Percentiles rank a stretch among this genome's conserved stretches.
Conservation (phyloP, 2,797 vertebrate species). For the Malacoctenus gilli region DNA sequence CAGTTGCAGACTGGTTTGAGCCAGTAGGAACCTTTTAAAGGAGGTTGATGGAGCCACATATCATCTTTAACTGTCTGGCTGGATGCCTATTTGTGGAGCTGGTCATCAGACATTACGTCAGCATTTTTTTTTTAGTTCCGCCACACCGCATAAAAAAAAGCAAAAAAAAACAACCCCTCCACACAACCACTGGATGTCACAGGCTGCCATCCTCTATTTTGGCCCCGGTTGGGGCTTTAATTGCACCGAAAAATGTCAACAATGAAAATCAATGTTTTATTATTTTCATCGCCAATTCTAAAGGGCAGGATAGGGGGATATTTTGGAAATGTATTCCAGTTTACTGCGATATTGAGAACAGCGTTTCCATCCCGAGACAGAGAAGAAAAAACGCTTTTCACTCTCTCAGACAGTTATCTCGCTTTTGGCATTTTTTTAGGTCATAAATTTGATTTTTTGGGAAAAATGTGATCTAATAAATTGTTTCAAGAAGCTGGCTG, state of each 20-base stretch:
- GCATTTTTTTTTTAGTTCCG: conserved; percentile 3
- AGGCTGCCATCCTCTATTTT: conserved; percentile 29
- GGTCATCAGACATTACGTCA: conserved; percentile 65
- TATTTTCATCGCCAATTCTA: conserved; percentile 45
- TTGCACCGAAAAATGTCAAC: conserved; percentile 62
- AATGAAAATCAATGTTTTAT: conserved; percentile 65
- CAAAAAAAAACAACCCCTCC: no score
- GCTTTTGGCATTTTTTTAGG: no score
- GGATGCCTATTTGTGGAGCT: conserved; percentile 34
- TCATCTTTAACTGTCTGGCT: conserved; percentile 57
- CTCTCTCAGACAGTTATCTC: no score
- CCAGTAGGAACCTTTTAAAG: conserved; percentile 29
- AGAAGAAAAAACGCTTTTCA: no score
- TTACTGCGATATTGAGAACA: neutral
- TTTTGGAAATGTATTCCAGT: conserved; percentile 47
- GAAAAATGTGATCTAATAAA: no score
- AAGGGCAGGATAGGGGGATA: conserved; percentile 59
- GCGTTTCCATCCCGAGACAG: neutral
- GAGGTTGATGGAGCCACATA: conserved; percentile 41
- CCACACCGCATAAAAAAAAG: neutral
- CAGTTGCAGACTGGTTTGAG: conserved; percentile 26
- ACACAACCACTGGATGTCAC: conserved; percentile 33
- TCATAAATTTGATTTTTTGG: no score
- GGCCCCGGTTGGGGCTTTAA: conserved; percentile 36
- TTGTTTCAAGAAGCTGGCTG: no score